Base-by-base conservation (phyloP, 2,888 invertebrate genomes). In the Trypoxylon attenuatum region DNA sequence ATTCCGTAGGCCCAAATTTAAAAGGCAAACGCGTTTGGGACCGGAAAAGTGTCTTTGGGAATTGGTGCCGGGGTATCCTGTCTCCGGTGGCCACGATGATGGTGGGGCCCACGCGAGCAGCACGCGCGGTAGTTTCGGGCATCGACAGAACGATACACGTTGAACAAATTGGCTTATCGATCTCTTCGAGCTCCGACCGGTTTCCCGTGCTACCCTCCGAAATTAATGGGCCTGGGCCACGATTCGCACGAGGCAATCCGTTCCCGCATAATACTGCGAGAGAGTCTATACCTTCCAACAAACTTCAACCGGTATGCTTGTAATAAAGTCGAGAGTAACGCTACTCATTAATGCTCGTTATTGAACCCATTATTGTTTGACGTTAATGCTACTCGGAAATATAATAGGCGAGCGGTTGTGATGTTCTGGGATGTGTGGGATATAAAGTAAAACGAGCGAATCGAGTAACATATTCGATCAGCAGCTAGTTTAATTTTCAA, bases 131-230 rank as follows among this genome's bases (percentile, higher is more conserved):
- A 16, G 41, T 41, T 41, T 41, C 16, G 41, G 19, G 4, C 41
- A 41, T 19, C 41, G 41, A 41, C 19, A 15, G 41, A 41, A 41
- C 16, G 41, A 41, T 41, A 41, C 41, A 41, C 16, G 16, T 13
- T 16, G 41, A 5, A 41, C 41, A 41, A 41, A 41, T 41, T 41
- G 41, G 41, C 41, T 41, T 41, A 41, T 41, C 41, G 41, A 41
- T 41, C 41, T 41, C 16, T 16, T 1, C 16, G 39, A 8, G n/a
- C 10, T 5, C 2, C 16, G 19, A 41, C 41, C 41, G 41, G 41
- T 41, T 41, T 8, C 13, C 6, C 33, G 33, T 4, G 33, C n/a
- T 27, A 33, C 33, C 33, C 13, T 8, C 13, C 33, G 33, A 33
- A 33, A 33, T 33, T 33, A 33, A 33, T 33, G 33, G 33, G 8